Conservation (phyloP, 2,888 invertebrate genomes). For the Dermolepida albohirtum region DNA sequence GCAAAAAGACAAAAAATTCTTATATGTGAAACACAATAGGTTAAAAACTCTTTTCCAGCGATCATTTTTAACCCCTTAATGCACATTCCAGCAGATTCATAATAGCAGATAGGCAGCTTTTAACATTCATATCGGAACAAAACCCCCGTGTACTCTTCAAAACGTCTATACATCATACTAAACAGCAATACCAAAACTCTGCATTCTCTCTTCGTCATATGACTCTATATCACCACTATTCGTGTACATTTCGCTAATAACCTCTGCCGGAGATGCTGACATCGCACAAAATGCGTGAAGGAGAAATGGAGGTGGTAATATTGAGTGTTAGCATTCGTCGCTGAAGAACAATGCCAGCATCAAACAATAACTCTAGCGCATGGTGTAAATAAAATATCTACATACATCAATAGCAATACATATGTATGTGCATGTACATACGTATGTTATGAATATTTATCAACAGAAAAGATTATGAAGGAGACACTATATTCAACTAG, state of each 20-base stretch:
- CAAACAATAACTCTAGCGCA: constrained; percentile 23
- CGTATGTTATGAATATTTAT: too few species aligned
- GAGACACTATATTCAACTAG: too few species aligned
- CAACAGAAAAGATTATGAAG: too few species aligned
- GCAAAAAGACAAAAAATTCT: constrained; percentile 10
- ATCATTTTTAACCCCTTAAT: constrained; percentile 58
- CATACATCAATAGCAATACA: background rate
- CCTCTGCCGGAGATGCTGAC: constrained; percentile 51
- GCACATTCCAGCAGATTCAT: constrained; percentile 54
- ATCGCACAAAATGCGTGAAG: constrained; percentile 60
- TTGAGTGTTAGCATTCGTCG: constrained; percentile 43
- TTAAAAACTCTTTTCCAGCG: constrained; percentile 56
- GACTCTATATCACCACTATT: constrained; percentile 9
- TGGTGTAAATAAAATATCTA: constrained; percentile 14
- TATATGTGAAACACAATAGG: constrained; percentile 53
- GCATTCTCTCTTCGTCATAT: constrained; percentile 25
- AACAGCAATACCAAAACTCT: constrained; percentile 8
- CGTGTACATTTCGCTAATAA: constrained; percentile 57
- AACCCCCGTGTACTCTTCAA: constrained; percentile 48
- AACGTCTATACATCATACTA: constrained; percentile 44
- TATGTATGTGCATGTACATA: too few species aligned
- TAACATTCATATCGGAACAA: constrained; percentile 42
- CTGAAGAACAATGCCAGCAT: constrained; percentile 54
- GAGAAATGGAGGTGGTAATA: constrained; percentile 47
- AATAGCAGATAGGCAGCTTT: constrained; percentile 52